These are phyloP conservation scores for Leucoraja erinaceus DNA, from an alignment of 2,113 vertebrate genomes.

Conservation along the genomic window DNA sequence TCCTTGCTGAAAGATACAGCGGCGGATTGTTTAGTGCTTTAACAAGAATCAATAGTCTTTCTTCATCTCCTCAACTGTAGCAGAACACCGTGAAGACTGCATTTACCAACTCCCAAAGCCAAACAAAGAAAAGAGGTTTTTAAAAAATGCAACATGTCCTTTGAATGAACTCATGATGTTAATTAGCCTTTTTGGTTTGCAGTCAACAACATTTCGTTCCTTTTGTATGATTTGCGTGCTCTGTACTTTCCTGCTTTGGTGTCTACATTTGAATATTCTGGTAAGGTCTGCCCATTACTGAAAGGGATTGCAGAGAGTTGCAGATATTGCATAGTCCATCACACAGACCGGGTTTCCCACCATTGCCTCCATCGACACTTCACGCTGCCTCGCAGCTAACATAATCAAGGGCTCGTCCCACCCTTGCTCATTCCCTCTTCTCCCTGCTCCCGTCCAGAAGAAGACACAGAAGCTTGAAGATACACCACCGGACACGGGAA, in stretches of 20 bases:
- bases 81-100: background rate
- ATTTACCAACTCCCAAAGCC: background rate
- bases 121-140: background rate
- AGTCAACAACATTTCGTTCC: background rate
- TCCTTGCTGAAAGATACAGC: background rate
- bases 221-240: background rate
- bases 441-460: no score
- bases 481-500: no score
- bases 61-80: background rate
- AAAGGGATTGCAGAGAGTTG: no score
- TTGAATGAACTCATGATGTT: background rate
- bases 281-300: no score
- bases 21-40: background rate
- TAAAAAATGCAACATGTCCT: conserved; percentile 11
- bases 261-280: background rate
- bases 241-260: background rate
- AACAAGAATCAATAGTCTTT: background rate
- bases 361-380: no score
- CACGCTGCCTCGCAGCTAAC: no score
- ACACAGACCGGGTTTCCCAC: no score
- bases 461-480: no score
- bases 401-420: no score
- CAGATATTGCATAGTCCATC: no score
- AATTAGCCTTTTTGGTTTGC: background rate
- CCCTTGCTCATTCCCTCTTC: no score